These are phyloP conservation scores for Xenopus tropicalis DNA, from an alignment of 2,113 vertebrate species.

Conservation along the genomic window DNA sequence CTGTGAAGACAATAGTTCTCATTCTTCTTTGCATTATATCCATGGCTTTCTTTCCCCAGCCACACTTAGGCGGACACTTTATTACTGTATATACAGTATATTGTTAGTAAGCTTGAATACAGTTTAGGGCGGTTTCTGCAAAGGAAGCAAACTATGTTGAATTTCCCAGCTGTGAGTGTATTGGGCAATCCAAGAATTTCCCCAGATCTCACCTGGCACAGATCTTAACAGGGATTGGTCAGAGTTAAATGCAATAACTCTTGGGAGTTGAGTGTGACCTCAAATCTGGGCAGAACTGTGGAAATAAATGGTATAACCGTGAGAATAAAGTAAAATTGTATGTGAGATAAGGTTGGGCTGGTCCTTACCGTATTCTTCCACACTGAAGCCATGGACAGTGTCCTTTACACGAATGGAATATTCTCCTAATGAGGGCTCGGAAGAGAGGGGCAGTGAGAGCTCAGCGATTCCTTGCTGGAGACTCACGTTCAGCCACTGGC, in stretches of 20 bases:
- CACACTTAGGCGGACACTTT: too few species aligned
- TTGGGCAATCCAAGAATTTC: not conserved
- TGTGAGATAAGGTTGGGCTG: too few species aligned
- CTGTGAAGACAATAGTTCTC: too few species aligned
- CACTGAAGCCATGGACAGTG: conserved; percentile 44
- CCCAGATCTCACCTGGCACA: conserved; percentile 52
- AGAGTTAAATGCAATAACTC: conserved; percentile 48
- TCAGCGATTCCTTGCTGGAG: conserved; percentile 52
- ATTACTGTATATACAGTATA: too few species aligned
- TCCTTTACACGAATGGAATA: conserved; percentile 46
- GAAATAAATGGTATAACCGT: too few species aligned
- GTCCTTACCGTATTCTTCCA: conserved; percentile 55
- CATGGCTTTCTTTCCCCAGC: too few species aligned
- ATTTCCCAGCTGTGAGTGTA: too few species aligned
- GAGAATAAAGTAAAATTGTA: too few species aligned
- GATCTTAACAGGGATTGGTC: conserved; percentile 19
- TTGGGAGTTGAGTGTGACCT: conserved; percentile 52
- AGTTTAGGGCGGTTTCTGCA: too few species aligned
- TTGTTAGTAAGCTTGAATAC: too few species aligned
- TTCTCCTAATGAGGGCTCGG: conserved; percentile 47
- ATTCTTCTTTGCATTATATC: too few species aligned
- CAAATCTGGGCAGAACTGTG: conserved; percentile 54
- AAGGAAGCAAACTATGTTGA: too few species aligned
- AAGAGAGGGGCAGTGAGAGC: conserved; percentile 51
- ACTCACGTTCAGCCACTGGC: conserved; percentile 49